These are phyloP conservation scores for Molorchus minor DNA, from an alignment of 2,888 invertebrate genomes.

Conservation along the genomic window DNA sequence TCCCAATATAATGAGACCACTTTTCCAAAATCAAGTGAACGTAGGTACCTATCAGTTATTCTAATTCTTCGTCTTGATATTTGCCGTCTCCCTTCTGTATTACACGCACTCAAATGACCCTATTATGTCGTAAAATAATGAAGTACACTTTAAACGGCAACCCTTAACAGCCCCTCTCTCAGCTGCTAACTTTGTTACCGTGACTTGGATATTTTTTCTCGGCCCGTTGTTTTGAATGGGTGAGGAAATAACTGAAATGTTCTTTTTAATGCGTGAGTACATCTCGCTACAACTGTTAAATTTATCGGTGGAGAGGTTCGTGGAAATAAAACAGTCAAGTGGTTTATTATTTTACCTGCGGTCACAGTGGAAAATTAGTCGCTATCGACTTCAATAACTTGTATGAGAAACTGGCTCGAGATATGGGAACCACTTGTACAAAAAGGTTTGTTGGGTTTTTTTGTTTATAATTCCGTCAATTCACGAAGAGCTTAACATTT, in stretches of 20 bases:
- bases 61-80: background rate
- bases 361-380: conserved; percentile 8
- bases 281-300: conserved; percentile 21
- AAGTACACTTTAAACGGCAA: conserved; percentile 33
- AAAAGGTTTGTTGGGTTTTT: background rate
- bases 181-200: conserved; percentile 16
- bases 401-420: conserved; percentile 4
- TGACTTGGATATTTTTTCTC: conserved; percentile 21
- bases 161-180: conserved; percentile 30
- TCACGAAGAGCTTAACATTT: too few species aligned
- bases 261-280: conserved; percentile 4
- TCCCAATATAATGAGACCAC: too few species aligned
- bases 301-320: conserved; percentile 16
- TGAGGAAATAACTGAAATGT: conserved; percentile 10
- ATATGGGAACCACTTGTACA: conserved; percentile 7
- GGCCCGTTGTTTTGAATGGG: conserved; percentile 11
- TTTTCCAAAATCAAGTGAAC: background rate
- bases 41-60: background rate
- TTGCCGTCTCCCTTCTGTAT: conserved; percentile 4
- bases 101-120: conserved; percentile 34
- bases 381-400: conserved; percentile 10
- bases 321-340: conserved; percentile 19
- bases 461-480: background rate
- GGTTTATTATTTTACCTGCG: conserved; percentile 17
- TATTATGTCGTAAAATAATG: conserved; percentile 37